phyloP scores from a whole-genome alignment of 2,113 vertebrate genomes.

The Polypterus senegalus region DNA sequence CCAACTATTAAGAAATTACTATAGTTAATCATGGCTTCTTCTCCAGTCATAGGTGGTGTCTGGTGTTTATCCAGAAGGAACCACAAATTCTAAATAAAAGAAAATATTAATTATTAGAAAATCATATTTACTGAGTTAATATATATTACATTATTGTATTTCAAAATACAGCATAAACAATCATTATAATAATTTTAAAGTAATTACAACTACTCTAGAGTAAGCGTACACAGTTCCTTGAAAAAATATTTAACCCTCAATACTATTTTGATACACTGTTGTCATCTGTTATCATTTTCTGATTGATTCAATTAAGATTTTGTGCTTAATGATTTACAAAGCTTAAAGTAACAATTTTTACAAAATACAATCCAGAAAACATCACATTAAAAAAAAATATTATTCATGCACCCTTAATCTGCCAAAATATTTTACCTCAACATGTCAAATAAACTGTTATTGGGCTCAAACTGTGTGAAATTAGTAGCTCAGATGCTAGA shows the following conservation, averaged over 20 bases:
- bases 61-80: conserved; percentile 95
- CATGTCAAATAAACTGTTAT: too few species aligned
- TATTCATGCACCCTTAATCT: conserved; percentile 5
- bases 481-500: too few species aligned
- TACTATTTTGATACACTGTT: background rate
- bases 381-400: conserved; percentile 2
- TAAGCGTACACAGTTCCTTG: background rate
- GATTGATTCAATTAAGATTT: background rate
- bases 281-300: background rate
- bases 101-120: too few species aligned
- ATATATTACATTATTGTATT: too few species aligned
- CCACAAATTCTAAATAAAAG: conserved; percentile 71
- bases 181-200: too few species aligned
- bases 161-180: too few species aligned
- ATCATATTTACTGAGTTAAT: too few species aligned
- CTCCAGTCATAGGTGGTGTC: conserved; percentile 77
- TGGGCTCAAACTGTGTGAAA: too few species aligned
- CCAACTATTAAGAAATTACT: conserved; percentile 83
- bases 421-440: conserved; percentile 8
- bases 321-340: background rate
- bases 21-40: conserved; percentile 96
- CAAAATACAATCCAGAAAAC: background rate
- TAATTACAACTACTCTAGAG: too few species aligned
- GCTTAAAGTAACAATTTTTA: background rate
- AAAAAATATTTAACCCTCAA: background rate